phyloP scores from a whole-genome alignment of 1,140 invertebrate species.

The Drosophila chauvacae region DNA sequence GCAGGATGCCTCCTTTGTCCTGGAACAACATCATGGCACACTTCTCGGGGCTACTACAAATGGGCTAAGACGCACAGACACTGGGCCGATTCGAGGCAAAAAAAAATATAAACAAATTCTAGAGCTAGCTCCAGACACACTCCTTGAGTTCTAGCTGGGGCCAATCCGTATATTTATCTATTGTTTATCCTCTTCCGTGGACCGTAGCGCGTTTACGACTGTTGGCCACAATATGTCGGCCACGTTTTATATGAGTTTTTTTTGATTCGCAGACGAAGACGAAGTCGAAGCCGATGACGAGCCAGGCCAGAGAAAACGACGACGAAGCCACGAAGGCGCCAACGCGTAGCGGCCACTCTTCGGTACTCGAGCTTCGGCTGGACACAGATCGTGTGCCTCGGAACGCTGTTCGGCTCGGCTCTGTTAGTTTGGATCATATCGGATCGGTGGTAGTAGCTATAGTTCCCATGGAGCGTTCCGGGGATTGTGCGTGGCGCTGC shows the following conservation, averaged over 20 bases:
- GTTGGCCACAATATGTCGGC: constrained; percentile 58
- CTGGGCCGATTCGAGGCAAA: background rate
- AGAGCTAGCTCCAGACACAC: background rate
- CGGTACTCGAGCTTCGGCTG: constrained; percentile 3
- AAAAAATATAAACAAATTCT: background rate
- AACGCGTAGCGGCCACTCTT: constrained; percentile 6
- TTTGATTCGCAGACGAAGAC: constrained; percentile 32
- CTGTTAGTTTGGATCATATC: background rate
- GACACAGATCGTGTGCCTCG: background rate
- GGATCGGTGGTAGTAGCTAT: background rate
- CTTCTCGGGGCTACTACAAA: constrained; percentile 11
- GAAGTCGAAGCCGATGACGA: constrained; percentile 14
- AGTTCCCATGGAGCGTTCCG: constrained; percentile 1
- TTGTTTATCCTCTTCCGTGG: constrained; percentile 43
- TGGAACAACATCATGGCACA: constrained; percentile 20
- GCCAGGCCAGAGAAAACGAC: constrained; percentile 20
- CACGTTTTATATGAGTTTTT: constrained; percentile 74
- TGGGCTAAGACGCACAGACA: constrained; percentile 20
- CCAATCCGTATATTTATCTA: background rate
- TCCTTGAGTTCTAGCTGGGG: background rate
- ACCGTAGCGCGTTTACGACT: constrained; percentile 70
- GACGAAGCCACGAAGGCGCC: constrained; percentile 21
- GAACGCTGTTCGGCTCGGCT: background rate
- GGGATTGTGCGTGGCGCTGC: constrained; percentile 16
- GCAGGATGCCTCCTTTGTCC: constrained; percentile 20